Evolutionary conservation across 2,888 invertebrate species (phyloP), one percentile per base, ranked within the genome.

Genomic region (Drosophila pseudotakahashii): DNA sequence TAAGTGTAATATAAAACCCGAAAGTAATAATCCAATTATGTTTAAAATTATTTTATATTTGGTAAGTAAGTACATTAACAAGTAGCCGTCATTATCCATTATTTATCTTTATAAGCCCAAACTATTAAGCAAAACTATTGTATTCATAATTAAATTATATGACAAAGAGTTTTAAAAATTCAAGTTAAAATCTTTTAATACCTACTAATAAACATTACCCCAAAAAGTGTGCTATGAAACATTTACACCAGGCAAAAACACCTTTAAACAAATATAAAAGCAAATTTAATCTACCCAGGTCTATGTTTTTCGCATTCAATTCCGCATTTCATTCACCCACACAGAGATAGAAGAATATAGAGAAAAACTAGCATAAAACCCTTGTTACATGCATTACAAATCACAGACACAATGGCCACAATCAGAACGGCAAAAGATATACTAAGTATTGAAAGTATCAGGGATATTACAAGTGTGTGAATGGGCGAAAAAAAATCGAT

Each of bases 401-500:
- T 47, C 45, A 47, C 57, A 57, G 45, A 57, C 39, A 69, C 34
- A 68, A 68, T 45, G 42, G 30, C 55, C 6, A 45, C 68, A 59
- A 55, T 55, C 41, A 57, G 14, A 69, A 45, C 9, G 39, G 41
- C 23, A 42, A 59, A 44, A 32, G 13, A 32, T 37, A 23, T 41
- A 51, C 50, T n/a, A 69, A 16, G 37, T 51, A 47, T 63, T 51
- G 39, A 68, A 68, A 39, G 37, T 47, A 52, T 68, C 52, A 42
- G 44, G 58, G 16, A 57, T 52, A 58, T 60, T 19, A 37, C n/a
- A 30, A 32, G 45, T 45, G 30, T 42, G 19, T 37, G 47, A 50
- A 74, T 51, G 73, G 42, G 42, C 58, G 39, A 48, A 47, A 67
- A 67, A 67, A 75, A 84, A 85, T 85, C 88, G 64, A 85, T 82